Evolutionary conservation across 1,140 invertebrate species (phyloP).

Genomic region (Galendromus occidentalis): DNA sequence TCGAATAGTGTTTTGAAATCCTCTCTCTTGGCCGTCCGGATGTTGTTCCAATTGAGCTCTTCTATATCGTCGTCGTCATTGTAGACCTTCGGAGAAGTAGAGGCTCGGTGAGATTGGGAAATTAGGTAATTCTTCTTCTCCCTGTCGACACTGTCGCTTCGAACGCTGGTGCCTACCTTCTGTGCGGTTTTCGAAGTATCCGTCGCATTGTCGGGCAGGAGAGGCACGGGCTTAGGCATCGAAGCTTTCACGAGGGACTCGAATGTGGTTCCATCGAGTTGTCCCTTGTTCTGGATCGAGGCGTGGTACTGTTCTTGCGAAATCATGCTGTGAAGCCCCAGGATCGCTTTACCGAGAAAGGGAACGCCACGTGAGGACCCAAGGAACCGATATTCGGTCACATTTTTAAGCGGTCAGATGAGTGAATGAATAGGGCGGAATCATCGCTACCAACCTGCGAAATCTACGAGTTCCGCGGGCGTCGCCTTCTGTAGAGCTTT

Average conservation of each 20-base stretch:
- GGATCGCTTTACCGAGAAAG: conserved; percentile 50
- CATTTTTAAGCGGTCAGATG: background rate
- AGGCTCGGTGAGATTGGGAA: too few species aligned
- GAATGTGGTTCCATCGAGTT: conserved; percentile 37
- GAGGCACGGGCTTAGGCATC: conserved; percentile 66
- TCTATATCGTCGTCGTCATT: conserved; percentile 65
- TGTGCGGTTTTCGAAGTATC: conserved; percentile 76
- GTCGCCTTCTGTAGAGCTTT: conserved; percentile 66
- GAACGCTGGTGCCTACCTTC: too few species aligned
- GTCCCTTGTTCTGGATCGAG: conserved; percentile 70
- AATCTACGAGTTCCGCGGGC: conserved; percentile 96
- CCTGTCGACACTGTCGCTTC: too few species aligned
- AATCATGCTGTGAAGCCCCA: conserved; percentile 99
- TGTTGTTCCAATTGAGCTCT: conserved; percentile 91
- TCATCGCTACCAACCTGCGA: conserved; percentile 51
- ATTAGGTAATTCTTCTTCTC: too few species aligned
- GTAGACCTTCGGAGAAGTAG: conserved; percentile 23
- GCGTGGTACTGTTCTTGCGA: conserved; percentile 99
- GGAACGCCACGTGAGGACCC: conserved; percentile 5
- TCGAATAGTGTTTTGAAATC: conserved; percentile 75
- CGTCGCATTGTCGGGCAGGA: conserved; percentile 79
- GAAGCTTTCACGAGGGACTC: conserved; percentile 75
- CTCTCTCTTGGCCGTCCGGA: conserved; percentile 84
- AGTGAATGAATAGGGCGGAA: background rate
- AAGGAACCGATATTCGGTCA: background rate